phyloP scores from a whole-genome alignment of 2,113 vertebrate species.

The Panthera leo region DNA sequence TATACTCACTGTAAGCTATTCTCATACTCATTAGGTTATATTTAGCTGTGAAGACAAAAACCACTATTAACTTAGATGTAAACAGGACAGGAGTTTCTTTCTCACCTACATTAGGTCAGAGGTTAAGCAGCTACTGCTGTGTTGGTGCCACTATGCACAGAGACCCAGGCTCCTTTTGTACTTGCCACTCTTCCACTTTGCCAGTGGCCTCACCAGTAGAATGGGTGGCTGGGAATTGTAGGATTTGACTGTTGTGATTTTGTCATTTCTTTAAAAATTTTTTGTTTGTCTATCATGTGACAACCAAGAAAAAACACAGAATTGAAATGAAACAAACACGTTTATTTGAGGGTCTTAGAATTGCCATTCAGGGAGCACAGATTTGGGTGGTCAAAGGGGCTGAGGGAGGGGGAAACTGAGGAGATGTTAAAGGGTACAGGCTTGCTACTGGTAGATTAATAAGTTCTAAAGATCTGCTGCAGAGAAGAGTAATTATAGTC shows the following conservation, averaged over 20 bases:
- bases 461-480: background rate
- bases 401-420: background rate
- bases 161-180: too few relatives aligned
- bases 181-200: background rate
- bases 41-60: background rate
- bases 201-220: background rate
- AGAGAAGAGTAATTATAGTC: background rate
- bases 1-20: background rate
- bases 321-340: background rate
- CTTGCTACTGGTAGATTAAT: background rate
- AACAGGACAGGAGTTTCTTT: background rate
- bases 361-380: background rate
- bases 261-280: background rate
- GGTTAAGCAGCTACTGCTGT: background rate
- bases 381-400: background rate
- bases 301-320: background rate
- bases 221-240: background rate
- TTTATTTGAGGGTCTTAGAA: background rate
- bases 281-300: background rate
- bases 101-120: background rate
- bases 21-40: background rate
- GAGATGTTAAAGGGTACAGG: background rate
- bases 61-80: background rate
- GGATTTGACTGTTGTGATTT: background rate
- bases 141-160: accelerated